These are phyloP conservation scores for Magallana angulata DNA, from an alignment of 1,140 invertebrate genomes.

Conservation along the genomic window DNA sequence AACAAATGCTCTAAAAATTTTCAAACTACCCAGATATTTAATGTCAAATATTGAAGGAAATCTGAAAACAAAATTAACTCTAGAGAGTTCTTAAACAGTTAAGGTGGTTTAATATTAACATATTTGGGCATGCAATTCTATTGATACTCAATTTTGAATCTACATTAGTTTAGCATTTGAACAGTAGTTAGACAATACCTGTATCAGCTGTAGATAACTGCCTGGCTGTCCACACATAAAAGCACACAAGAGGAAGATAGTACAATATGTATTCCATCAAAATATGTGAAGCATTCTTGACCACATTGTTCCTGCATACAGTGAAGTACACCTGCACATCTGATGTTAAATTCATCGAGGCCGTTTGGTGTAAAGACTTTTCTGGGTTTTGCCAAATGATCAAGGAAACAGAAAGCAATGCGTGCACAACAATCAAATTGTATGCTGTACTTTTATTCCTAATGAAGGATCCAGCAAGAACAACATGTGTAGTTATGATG, in stretches of 20 bases:
- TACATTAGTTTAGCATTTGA: too few species aligned
- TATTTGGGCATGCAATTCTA: too few species aligned
- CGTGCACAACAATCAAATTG: background rate
- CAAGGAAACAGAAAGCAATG: background rate
- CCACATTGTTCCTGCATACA: slow-evolving; percentile 19
- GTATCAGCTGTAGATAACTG: background rate
- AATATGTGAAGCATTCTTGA: background rate
- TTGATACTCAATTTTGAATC: too few species aligned
- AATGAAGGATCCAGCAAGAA: background rate
- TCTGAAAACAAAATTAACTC: too few species aligned
- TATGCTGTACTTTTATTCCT: background rate
- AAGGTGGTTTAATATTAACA: too few species aligned
- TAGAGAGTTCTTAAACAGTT: too few species aligned
- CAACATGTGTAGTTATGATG: background rate
- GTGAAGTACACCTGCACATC: slow-evolving; percentile 22
- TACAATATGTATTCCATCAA: background rate
- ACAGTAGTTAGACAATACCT: background rate
- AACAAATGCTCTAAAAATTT: too few species aligned
- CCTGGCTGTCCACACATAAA: background rate
- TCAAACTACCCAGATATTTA: too few species aligned
- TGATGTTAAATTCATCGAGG: background rate
- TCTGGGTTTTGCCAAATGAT: background rate
- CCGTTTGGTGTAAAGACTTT: background rate
- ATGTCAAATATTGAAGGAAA: too few species aligned
- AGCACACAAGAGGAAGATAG: slow-evolving; percentile 7